Percentiles rank a stretch among this genome's conserved stretches.
Evolutionary conservation across 2,888 invertebrate species (phyloP).

Genomic region (Stenodera caucasica): DNA sequence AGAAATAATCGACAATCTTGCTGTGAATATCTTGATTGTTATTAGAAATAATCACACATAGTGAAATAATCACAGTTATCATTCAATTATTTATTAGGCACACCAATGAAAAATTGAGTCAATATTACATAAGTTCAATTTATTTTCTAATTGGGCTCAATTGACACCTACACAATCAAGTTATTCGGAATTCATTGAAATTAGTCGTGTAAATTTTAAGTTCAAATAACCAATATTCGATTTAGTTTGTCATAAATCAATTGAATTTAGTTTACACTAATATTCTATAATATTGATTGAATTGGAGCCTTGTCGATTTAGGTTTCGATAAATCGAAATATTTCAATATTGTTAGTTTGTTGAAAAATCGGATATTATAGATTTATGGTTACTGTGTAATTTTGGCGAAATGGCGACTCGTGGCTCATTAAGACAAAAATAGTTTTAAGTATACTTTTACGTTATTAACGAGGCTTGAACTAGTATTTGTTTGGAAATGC

Average conservation of each 20-base stretch:
- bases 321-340: not conserved
- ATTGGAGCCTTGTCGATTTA: too few relatives aligned
- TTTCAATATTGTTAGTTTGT: too few relatives aligned
- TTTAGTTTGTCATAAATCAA: too few relatives aligned
- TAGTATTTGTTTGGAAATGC: too few relatives aligned
- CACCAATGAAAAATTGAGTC: not conserved
- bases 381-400: not conserved
- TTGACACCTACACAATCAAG: not conserved
- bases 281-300: too few relatives aligned
- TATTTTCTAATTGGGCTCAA: not conserved
- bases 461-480: too few relatives aligned
- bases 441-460: slow-evolving; percentile 22
- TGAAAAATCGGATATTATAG: not conserved
- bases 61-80: not conserved
- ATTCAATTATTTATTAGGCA: not conserved
- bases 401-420: slow-evolving; percentile 11
- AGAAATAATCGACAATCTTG: not conserved
- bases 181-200: too few relatives aligned
- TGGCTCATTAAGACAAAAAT: slow-evolving; percentile 24
- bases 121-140: not conserved
- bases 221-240: too few relatives aligned
- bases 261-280: too few relatives aligned
- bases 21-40: too few relatives aligned
- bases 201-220: too few relatives aligned
- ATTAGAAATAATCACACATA: too few relatives aligned